Evolutionary conservation across 2,113 vertebrate genomes (phyloP).

Genomic region (Thinocorus orbignyianus): DNA sequence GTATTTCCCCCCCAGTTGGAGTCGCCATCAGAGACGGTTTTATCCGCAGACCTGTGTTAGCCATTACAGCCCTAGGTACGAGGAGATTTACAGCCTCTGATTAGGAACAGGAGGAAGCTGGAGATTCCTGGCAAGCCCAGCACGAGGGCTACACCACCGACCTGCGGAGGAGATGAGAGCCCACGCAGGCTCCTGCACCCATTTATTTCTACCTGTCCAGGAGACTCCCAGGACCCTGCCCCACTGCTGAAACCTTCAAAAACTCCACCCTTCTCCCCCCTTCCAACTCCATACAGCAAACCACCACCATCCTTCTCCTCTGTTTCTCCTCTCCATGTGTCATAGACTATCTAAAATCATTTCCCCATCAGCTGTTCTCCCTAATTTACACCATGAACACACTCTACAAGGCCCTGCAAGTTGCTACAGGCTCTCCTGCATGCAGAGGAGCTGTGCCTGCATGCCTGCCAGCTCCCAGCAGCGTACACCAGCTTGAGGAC

Average conservation of each 20-base stretch:
- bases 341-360: not conserved
- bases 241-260: not conserved
- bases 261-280: not conserved
- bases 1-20: conserved; percentile 24
- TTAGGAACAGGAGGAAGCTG: conserved; percentile 23
- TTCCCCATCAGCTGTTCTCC: not conserved
- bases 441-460: not conserved
- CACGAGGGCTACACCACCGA: not conserved
- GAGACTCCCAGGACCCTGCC: not conserved
- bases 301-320: not conserved
- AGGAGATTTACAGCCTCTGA: conserved; percentile 45
- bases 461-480: not conserved
- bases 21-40: conserved; percentile 15
- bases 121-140: not conserved
- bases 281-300: not conserved
- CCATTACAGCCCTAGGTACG: conserved; percentile 11
- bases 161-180: fast-evolving
- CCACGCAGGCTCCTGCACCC: not conserved
- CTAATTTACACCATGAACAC: not conserved
- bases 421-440: not conserved
- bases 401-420: not conserved
- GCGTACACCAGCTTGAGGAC: not conserved
- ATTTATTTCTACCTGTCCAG: not conserved
- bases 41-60: conserved; percentile 24
- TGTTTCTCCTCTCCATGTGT: not conserved